phyloP scores from a whole-genome alignment of 2,113 vertebrate genomes.

The Butastur rufipennis region DNA sequence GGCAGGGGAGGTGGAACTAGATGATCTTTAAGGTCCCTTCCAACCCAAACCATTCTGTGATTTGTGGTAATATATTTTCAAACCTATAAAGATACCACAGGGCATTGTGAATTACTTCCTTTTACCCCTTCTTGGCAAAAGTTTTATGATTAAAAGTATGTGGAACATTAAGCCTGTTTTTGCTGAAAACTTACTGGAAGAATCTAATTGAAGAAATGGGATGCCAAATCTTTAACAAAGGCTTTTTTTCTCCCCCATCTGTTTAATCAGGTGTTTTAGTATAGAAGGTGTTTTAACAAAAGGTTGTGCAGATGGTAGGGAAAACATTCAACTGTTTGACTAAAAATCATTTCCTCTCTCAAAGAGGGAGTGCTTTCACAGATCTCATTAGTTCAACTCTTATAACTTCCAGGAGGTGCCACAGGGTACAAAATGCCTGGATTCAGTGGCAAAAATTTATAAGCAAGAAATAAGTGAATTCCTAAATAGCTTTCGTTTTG shows the following conservation, averaged over 20 bases:
- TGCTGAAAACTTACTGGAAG: slow-evolving; percentile 18
- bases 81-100: neutral
- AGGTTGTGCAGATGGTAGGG: slow-evolving; percentile 44
- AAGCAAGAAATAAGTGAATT: neutral
- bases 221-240: slow-evolving; percentile 47
- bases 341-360: slow-evolving; percentile 51
- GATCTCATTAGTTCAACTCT: slow-evolving; percentile 11
- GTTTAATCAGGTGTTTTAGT: slow-evolving; percentile 56
- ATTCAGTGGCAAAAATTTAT: neutral
- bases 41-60: neutral
- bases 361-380: slow-evolving; percentile 18
- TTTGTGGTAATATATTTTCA: neutral
- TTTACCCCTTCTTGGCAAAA: neutral
- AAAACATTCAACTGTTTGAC: slow-evolving; percentile 26
- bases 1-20: too few species aligned
- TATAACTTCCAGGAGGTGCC: slow-evolving; percentile 33
- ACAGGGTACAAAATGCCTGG: neutral
- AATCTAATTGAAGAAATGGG: neutral
- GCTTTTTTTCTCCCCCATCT: slow-evolving; percentile 20
- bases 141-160: neutral
- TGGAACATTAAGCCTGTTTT: neutral
- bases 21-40: neutral
- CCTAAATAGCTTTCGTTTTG: neutral
- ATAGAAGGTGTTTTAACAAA: slow-evolving; percentile 47
- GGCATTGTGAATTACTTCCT: neutral